Conservation (phyloP, 2,113 vertebrate genomes). For the Papio anubis region DNA sequence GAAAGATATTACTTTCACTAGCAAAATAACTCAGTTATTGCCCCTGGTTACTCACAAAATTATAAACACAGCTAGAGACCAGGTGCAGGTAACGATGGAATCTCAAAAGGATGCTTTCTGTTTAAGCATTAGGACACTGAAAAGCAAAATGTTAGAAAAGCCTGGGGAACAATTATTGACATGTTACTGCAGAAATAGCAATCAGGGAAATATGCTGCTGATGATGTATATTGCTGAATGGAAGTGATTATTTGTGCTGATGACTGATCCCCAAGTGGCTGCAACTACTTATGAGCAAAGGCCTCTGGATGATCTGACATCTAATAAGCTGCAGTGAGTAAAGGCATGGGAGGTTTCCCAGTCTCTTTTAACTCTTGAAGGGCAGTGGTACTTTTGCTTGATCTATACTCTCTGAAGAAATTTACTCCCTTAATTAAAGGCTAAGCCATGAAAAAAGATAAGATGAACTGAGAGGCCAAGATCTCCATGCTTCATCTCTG, state of each 20-base stretch:
- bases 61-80: neutral
- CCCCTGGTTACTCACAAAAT: neutral
- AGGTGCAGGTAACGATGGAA: neutral
- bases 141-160: slow-evolving; percentile 12
- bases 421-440: neutral
- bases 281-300: neutral
- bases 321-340: neutral
- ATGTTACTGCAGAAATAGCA: neutral
- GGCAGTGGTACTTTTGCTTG: neutral
- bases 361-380: neutral
- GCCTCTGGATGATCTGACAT: neutral
- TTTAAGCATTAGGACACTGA: neutral
- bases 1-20: neutral
- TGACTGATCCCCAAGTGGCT: neutral
- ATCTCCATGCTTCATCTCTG: neutral
- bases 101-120: neutral
- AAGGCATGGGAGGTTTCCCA: neutral
- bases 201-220: neutral
- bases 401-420: neutral
- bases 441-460: neutral
- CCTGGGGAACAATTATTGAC: neutral
- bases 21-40: neutral
- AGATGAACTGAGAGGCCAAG: neutral
- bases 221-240: neutral
- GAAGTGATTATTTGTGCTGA: neutral